phyloP scores from a whole-genome alignment of 2,113 vertebrate genomes.

The Cynopterus brachyotis region DNA sequence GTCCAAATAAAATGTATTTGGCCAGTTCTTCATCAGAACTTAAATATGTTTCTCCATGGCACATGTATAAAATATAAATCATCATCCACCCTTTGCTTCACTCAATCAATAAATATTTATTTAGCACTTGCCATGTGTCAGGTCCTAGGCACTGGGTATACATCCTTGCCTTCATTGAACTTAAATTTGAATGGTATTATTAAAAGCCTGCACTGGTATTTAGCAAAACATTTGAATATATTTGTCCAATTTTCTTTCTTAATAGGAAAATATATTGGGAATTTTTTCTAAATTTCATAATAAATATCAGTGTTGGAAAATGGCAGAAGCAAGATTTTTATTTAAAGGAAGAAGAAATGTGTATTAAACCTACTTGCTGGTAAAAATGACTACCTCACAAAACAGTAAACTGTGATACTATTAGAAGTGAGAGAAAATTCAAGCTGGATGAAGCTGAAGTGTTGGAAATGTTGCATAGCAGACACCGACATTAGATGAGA shows the following conservation, averaged over 20 bases:
- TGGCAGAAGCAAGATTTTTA: neutral
- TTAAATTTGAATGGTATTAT: neutral
- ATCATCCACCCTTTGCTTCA: neutral
- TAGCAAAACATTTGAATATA: constrained; percentile 11
- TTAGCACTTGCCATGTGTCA: neutral
- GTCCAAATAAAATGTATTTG: neutral
- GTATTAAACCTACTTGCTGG: neutral
- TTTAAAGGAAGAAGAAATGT: neutral
- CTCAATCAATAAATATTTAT: neutral
- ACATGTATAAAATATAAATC: neutral
- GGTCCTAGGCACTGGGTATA: neutral
- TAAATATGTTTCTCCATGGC: neutral
- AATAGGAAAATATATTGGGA: neutral
- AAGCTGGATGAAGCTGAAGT: neutral
- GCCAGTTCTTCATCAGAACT: constrained; percentile 5
- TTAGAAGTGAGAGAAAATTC: neutral
- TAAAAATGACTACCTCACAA: neutral
- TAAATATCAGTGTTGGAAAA: neutral
- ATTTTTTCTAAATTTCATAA: neutral
- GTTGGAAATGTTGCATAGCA: neutral
- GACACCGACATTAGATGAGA: neutral
- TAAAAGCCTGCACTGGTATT: neutral
- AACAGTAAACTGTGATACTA: neutral
- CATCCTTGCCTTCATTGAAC: neutral
- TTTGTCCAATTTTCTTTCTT: neutral